Conservation (phyloP, 2,888 invertebrate genomes). For the Mesopsocus fuscifrons region DNA sequence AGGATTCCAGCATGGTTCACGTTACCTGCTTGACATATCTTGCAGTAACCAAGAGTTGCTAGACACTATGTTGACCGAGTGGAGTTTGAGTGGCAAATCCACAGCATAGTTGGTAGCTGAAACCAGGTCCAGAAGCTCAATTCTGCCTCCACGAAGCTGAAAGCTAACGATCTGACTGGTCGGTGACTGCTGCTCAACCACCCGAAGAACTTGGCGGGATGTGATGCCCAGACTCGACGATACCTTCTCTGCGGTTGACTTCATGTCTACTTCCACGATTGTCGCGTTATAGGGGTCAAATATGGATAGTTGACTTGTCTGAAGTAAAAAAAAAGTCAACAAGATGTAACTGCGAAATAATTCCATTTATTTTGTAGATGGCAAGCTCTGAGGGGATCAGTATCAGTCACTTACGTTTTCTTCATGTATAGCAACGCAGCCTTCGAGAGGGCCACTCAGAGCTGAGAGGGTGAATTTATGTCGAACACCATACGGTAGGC, state of each 20-base stretch:
- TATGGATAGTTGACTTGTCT: neutral
- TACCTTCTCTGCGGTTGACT: neutral
- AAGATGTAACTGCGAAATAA: too few species aligned
- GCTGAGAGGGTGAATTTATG: constrained; percentile 11
- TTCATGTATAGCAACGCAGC: constrained; percentile 31
- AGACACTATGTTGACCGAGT: constrained; percentile 21
- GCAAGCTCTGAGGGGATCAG: too few species aligned
- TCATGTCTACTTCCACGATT: neutral
- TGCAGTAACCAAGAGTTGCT: constrained; percentile 24
- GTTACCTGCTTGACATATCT: constrained; percentile 16
- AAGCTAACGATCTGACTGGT: constrained; percentile 14
- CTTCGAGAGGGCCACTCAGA: constrained; percentile 15
- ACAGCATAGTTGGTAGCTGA: constrained; percentile 21
- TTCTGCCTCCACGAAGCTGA: constrained; percentile 19
- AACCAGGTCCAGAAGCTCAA: constrained; percentile 23
- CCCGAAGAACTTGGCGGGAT: neutral
- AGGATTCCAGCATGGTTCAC: too few species aligned
- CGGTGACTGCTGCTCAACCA: neutral
- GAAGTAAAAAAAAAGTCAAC: too few species aligned
- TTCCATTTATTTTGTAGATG: too few species aligned
- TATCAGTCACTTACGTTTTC: constrained; percentile 25
- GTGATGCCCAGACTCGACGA: neutral
- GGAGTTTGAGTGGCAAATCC: constrained; percentile 23
- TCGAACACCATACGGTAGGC: neutral
- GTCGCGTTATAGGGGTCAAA: neutral